A percentile compares a stretch with the other conserved stretches of the same genome.
Conservation (phyloP, 1,140 invertebrate species). For the Anthonomus grandis region DNA sequence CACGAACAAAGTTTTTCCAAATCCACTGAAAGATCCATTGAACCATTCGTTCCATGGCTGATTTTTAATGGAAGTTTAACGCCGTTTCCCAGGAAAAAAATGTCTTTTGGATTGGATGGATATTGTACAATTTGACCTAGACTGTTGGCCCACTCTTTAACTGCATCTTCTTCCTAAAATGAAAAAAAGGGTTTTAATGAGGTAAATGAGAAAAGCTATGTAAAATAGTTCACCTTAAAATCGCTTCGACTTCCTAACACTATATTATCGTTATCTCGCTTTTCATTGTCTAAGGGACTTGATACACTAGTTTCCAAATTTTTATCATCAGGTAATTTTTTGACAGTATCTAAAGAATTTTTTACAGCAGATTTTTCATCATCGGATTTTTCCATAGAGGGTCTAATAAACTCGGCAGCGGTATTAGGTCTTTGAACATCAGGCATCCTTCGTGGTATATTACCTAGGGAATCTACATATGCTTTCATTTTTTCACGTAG, state of each 20-base stretch:
- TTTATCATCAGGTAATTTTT: not conserved
- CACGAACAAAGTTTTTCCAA: constrained; percentile 35
- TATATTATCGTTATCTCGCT: not conserved
- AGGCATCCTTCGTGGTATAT: not conserved
- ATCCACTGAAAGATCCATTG: constrained; percentile 32
- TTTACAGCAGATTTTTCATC: not conserved
- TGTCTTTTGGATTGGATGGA: constrained; percentile 19
- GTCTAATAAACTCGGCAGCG: not conserved
- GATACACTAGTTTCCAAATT: not conserved
- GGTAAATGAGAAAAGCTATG: not conserved
- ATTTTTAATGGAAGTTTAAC: constrained; percentile 37
- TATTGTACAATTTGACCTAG: constrained; percentile 30
- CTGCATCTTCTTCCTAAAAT: not conserved
- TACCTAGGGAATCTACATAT: not conserved
- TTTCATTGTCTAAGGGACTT: not conserved
- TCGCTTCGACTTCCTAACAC: not conserved
- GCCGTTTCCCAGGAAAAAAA: constrained; percentile 33
- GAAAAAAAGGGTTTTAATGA: not conserved
- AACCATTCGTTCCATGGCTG: constrained; percentile 22
- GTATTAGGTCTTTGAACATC: not conserved
- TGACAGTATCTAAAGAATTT: not conserved
- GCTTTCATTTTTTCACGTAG: not conserved
- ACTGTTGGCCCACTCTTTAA: constrained; percentile 14
- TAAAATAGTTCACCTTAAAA: not conserved
- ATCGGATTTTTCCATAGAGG: not conserved